Percentiles rank a stretch among this genome's conserved stretches.
phyloP scores from a whole-genome alignment of 30 jellyfish, hydroid and myxozoan genomes.

The Hydractinia echinata region DNA sequence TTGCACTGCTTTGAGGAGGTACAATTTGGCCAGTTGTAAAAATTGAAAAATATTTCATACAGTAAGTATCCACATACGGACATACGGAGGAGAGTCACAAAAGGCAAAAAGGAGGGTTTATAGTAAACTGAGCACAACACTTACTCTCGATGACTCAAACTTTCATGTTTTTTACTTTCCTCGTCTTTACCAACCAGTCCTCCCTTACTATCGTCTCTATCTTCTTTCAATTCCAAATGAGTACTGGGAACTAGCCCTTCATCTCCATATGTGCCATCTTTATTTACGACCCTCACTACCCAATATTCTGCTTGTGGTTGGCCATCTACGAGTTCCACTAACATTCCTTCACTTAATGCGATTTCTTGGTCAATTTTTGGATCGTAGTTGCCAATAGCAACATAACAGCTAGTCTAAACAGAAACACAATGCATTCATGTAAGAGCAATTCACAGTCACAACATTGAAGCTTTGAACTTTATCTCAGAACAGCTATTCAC shows the following conservation, averaged over 20 bases:
- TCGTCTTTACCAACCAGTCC: background rate
- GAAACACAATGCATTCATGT: no score
- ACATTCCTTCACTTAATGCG: constrained; percentile 77
- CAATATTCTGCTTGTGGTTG: constrained; percentile 63
- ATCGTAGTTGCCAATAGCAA: constrained; percentile 90
- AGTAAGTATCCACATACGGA: no score
- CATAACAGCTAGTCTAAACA: constrained; percentile 59
- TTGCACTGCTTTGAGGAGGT: no score
- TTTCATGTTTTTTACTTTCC: constrained; percentile 41
- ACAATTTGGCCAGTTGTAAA: no score
- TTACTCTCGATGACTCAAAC: constrained; percentile 66
- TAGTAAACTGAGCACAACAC: constrained; percentile 12
- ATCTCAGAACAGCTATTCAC: no score
- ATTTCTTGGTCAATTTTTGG: constrained; percentile 60
- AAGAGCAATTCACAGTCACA: no score
- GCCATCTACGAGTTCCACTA: constrained; percentile 76
- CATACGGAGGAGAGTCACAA: background rate
- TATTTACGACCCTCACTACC: constrained; percentile 68
- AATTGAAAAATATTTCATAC: no score
- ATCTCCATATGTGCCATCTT: constrained; percentile 82
- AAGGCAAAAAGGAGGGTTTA: no score
- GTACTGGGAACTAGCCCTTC: constrained; percentile 92
- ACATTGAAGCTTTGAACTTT: no score
- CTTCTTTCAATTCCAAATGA: constrained; percentile 55
- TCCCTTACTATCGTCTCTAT: constrained; percentile 45